Base-by-base conservation (phyloP, 2,888 invertebrate species). In the Meganola albula region DNA sequence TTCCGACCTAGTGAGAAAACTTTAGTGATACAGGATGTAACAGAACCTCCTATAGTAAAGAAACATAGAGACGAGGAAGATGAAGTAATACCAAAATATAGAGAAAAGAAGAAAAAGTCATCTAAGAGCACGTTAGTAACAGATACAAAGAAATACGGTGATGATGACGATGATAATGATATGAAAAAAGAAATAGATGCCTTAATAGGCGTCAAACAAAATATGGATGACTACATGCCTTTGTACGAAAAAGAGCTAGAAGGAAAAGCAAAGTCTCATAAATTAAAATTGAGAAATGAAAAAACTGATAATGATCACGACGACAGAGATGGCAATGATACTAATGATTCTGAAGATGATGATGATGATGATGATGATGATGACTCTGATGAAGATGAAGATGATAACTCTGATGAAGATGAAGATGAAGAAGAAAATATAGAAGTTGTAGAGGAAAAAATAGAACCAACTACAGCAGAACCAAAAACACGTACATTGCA, bases 111-210 rank as follows among this genome's bases (percentile, higher is more conserved):
- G 50, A 83, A 70, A 27, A 84, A 83, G 46, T 64, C 62, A 8
- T 61, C 70, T 4, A 74, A 78, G 49, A 84, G 75, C 12, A 87
- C 86, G 2, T 52, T 80, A 35, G 78, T 87, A 1, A 86, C 85
- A 2, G 86, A 87, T 30, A 73, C 80, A 12, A 70, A 80, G 41
- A 68, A 62, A 9, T 87, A 86, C 43, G 82, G 78, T 3, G 68
- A 75, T 40, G 37, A 82, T 42, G 74, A 61, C 22, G 63, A 71
- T 13, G 71, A 74, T 29, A 71, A 82, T 34, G 63, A 65, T 58
- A 63, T 48, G 48, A 67, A 69, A 48, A 67, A 74, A 46, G 79
- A 82, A 61, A 67, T 84, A 4, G 84, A 85, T 55, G 67, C 67
- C 10, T 43, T 84, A 43, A 83, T 85, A 40, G 75, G 79, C 5